Percentiles rank a stretch among this genome's conserved stretches.
phyloP scores from a whole-genome alignment of 30 jellyfish, hydroid and myxozoan species.

The Chrysaora quinquecirrha region DNA sequence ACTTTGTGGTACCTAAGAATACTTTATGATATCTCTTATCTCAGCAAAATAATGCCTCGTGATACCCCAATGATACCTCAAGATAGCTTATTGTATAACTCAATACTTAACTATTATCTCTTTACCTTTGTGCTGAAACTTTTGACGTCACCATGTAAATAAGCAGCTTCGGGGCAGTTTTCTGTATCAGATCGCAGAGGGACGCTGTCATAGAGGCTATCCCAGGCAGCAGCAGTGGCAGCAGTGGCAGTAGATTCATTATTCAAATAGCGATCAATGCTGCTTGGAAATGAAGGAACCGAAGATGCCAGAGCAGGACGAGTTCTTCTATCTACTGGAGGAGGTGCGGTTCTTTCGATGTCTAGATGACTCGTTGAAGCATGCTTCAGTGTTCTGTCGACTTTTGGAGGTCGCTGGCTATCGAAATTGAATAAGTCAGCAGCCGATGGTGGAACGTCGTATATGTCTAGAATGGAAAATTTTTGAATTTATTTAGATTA shows the following conservation, averaged over 20 bases:
- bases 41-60: too few relatives aligned
- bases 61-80: too few relatives aligned
- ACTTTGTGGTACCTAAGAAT: too few relatives aligned
- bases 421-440: slow-evolving; percentile 62
- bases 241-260: background rate
- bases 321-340: slow-evolving; percentile 55
- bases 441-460: slow-evolving; percentile 52
- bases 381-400: slow-evolving; percentile 58
- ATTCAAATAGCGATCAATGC: slow-evolving; percentile 2
- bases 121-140: background rate
- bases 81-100: too few relatives aligned
- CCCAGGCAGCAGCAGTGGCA: background rate
- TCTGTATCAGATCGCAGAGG: background rate
- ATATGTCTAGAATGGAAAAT: background rate
- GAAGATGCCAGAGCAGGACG: slow-evolving; percentile 58
- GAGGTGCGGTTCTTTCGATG: slow-evolving; percentile 13
- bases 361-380: slow-evolving; percentile 56
- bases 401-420: slow-evolving; percentile 24
- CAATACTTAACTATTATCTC: too few relatives aligned
- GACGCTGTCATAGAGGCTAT: background rate
- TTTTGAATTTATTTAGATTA: background rate
- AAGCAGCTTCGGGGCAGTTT: background rate
- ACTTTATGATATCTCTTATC: too few relatives aligned
- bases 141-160: background rate
- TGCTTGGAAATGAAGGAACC: slow-evolving; percentile 54